Evolutionary conservation across 2,888 invertebrate species (phyloP), one percentile per base, ranked within the genome.

Genomic region (Xiphydria camelus): DNA sequence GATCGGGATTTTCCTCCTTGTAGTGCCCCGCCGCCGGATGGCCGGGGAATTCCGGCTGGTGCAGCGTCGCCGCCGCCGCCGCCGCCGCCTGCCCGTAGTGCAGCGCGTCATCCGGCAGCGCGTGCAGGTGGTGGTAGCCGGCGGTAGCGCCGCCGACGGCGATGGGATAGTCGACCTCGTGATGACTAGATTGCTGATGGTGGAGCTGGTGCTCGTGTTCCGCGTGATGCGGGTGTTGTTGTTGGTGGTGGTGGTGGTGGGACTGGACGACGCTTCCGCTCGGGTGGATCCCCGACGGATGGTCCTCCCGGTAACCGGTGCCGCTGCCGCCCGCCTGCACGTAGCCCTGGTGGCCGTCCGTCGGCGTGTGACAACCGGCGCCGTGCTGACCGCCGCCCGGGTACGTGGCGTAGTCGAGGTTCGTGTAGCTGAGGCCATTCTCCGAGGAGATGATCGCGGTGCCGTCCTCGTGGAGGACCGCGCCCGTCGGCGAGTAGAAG

Each of bases 401-500:
- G 66, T 79, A 70, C 40, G 75, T 75, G 3, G 83, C 83, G 64
- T 91, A 91, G 75, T 94, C 93, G 61, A 94, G 77, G 73, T 93
- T 93, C 1, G 93, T 93, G 73, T 94, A 94, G 73, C 92, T 91
- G 47, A 94, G 79, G 1, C 93, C 93, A 29, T 91, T 87, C 66
- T 91, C 91, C 1, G 90, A 88, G 66, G 87, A 90, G 58, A 92
- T 91, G 33, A 91, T 90, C 9, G 85, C 82, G 2, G 83, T 77
- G 0, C 80, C 73, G 14, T 80, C 78, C 40, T 75, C 70, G 41
- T 77, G 64, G 14, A 66, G 53, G 18, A 77, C 70, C 43, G 79
- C 63, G 2, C 65, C 67, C 43, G 72, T 57, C 52, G 70, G 59
- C 2, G 72, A 62, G 49, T 75, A 73, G 48, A 71, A 75, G 21